phyloP scores from a whole-genome alignment of 2,113 vertebrate genomes.

The Eulemur macaco region DNA sequence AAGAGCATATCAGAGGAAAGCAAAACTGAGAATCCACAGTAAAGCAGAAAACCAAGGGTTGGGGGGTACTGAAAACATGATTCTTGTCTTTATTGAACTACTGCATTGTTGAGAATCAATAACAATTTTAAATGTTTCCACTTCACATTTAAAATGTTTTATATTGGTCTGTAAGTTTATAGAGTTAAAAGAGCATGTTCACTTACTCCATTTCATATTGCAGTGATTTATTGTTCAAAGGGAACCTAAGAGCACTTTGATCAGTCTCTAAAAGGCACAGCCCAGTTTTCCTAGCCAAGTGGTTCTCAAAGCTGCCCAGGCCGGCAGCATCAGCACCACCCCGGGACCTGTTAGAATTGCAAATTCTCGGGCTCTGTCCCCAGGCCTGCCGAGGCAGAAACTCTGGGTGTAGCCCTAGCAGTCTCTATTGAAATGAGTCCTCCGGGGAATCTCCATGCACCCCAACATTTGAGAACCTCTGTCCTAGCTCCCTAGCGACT shows the following conservation, averaged over 20 bases:
- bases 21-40: background rate
- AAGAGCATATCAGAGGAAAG: background rate
- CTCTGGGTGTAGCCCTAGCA: background rate
- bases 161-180: conserved; percentile 8
- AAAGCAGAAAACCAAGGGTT: background rate
- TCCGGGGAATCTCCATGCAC: background rate
- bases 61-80: background rate
- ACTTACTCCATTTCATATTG: background rate
- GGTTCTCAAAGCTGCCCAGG: background rate
- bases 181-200: background rate
- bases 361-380: background rate
- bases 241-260: conserved; percentile 28
- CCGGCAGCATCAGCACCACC: background rate
- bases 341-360: background rate
- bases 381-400: background rate
- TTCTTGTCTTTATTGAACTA: conserved; percentile 7
- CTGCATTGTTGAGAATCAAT: background rate
- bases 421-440: background rate
- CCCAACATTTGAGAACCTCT: background rate
- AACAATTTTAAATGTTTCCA: conserved; percentile 40
- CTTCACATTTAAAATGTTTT: conserved; percentile 52
- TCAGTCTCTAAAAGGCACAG: background rate
- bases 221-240: conserved; percentile 20
- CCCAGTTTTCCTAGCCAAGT: background rate
- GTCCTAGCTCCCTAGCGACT: background rate